A percentile compares a stretch with the other conserved stretches of the same genome.
phyloP scores from a whole-genome alignment of 92 coral and sea anemone genomes.

The Pocillopora grandis region DNA sequence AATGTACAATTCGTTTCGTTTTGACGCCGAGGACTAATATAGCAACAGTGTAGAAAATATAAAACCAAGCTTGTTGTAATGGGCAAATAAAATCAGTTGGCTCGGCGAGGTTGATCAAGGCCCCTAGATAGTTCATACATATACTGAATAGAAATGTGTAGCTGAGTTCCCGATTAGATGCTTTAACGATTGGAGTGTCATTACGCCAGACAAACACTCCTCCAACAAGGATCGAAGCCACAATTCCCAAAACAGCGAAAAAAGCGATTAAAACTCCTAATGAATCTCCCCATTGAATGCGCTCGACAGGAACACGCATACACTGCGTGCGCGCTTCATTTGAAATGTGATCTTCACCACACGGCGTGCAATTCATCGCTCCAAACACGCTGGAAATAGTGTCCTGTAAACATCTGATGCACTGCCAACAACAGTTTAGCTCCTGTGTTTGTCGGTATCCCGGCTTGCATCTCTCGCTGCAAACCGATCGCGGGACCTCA shows the following conservation, averaged over 20 bases:
- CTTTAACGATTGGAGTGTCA: conserved; percentile 71
- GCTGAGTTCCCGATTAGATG: conserved; percentile 79
- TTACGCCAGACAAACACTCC: conserved; percentile 49
- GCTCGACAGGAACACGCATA: conserved; percentile 56
- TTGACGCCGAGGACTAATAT: conserved; percentile 77
- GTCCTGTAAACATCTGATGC: conserved; percentile 62
- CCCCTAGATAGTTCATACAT: conserved; percentile 70
- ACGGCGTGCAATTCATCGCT: conserved; percentile 66
- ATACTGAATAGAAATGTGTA: conserved; percentile 71
- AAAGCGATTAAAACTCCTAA: conserved; percentile 39
- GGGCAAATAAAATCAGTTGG: conserved; percentile 64
- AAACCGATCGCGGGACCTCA: conserved; percentile 67
- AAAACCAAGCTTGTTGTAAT: conserved; percentile 70
- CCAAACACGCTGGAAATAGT: conserved; percentile 50
- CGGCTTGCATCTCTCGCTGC: conserved; percentile 68
- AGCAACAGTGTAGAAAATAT: conserved; percentile 68
- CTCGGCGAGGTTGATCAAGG: conserved; percentile 63
- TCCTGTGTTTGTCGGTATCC: conserved; percentile 74
- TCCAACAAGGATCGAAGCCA: conserved; percentile 43
- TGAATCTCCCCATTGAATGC: conserved; percentile 60
- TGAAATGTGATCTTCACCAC: conserved; percentile 63
- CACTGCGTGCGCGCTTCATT: conserved; percentile 60
- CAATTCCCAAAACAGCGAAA: conserved; percentile 52
- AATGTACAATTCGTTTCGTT: conserved; percentile 68
- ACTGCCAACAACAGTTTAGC: conserved; percentile 81